phyloP scores from a whole-genome alignment of 2,888 invertebrate genomes.

The Yponomeuta malinellus region DNA sequence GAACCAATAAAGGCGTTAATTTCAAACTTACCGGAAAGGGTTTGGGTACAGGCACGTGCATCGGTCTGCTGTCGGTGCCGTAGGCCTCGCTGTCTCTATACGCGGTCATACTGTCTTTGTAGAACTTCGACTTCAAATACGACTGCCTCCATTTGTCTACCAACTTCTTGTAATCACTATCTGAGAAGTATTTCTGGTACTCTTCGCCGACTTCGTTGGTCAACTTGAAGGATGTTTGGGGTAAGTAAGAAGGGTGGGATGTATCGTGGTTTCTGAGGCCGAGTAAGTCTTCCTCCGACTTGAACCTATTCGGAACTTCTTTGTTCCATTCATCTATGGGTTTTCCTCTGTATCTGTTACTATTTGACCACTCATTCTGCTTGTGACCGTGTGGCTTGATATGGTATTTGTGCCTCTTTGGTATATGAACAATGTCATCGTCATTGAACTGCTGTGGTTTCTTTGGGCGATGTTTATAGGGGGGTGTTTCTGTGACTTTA shows the following conservation, averaged over 20 bases:
- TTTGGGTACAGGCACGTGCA: conserved; percentile 58
- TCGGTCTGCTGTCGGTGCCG: conserved; percentile 54
- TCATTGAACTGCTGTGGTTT: conserved; percentile 20
- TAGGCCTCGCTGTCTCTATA: conserved; percentile 24
- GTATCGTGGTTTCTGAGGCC: conserved; percentile 62
- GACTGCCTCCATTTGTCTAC: conserved; percentile 65
- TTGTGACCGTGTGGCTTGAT: conserved; percentile 39
- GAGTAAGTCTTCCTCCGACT: conserved; percentile 64
- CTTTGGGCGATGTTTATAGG: conserved; percentile 40
- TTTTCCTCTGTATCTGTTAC: conserved; percentile 37
- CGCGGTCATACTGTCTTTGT: conserved; percentile 35
- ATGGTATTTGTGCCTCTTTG: conserved; percentile 36
- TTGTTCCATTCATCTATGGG: conserved; percentile 46
- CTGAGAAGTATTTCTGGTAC: conserved; percentile 27
- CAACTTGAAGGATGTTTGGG: conserved; percentile 41
- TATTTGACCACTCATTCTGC: conserved; percentile 39
- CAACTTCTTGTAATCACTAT: conserved; percentile 53
- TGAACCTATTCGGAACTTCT: conserved; percentile 47
- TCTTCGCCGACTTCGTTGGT: conserved; percentile 30
- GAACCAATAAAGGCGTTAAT: background rate
- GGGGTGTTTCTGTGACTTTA: conserved; percentile 44
- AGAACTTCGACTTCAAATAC: conserved; percentile 56
- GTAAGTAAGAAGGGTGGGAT: conserved; percentile 50
- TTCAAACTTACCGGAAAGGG: conserved; percentile 60
- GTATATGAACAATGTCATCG: conserved; percentile 57